Conservation (phyloP, 2,888 invertebrate species). For the Himalopsyche japonica region DNA sequence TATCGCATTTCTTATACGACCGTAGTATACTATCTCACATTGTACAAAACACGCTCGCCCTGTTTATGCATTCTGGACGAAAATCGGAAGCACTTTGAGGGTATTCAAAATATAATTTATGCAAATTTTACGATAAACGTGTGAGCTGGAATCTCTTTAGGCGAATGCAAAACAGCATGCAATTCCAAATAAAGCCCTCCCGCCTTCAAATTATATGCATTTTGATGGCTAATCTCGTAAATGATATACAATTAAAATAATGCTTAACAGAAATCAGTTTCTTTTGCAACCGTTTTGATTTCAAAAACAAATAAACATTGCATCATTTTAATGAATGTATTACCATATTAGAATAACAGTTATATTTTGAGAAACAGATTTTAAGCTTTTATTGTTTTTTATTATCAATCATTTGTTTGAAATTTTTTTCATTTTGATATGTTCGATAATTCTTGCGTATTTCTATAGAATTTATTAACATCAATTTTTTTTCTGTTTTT, state of each 20-base stretch:
- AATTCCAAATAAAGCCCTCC: constrained; percentile 3
- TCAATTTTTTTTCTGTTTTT: too few species aligned
- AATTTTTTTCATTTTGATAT: too few species aligned
- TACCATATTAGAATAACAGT: neutral
- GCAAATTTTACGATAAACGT: constrained; percentile 24
- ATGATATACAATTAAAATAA: constrained; percentile 23
- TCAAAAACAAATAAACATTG: neutral
- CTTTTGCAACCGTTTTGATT: neutral
- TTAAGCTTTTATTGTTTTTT: too few species aligned
- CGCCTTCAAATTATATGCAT: constrained; percentile 21
- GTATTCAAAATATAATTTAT: constrained; percentile 17
- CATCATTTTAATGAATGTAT: neutral
- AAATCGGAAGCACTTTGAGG: constrained; percentile 8
- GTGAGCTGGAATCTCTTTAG: constrained; percentile 6
- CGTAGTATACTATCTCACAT: neutral
- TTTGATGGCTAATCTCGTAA: constrained; percentile 12
- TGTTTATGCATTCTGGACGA: neutral
- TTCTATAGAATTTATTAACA: too few species aligned
- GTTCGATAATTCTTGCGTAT: too few species aligned
- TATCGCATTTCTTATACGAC: neutral
- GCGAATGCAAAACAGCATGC: neutral
- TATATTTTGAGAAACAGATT: neutral
- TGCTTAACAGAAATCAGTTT: neutral
- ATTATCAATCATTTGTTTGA: too few species aligned
- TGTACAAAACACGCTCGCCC: neutral